Evolutionary conservation across 2,797 vertebrate species (phyloP).

Genomic region (Cebuella pygmaea): DNA sequence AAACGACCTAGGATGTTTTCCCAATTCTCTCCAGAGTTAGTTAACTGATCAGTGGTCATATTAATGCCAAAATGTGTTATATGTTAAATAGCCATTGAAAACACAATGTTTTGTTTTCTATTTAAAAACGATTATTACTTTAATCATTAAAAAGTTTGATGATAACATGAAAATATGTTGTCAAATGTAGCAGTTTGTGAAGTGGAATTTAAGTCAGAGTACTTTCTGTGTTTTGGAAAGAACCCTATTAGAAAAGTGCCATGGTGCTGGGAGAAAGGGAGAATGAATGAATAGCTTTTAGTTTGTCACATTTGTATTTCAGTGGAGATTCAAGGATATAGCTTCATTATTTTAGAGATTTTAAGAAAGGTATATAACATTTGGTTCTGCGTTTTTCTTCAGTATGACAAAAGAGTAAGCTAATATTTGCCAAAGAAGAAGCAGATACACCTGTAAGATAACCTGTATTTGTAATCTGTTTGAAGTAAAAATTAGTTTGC

Average conservation of each 20-base stretch:
- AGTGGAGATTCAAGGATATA: background rate
- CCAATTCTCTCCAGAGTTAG: background rate
- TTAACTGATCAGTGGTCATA: background rate
- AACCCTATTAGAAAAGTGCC: background rate
- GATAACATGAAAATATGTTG: background rate
- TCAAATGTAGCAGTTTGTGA: background rate
- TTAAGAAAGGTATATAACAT: background rate
- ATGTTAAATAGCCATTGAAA: background rate
- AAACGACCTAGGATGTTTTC: background rate
- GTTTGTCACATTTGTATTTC: conserved; percentile 54
- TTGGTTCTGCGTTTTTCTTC: conserved; percentile 34
- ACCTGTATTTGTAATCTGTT: background rate
- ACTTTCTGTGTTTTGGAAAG: background rate
- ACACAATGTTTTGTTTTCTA: background rate
- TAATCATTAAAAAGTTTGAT: background rate
- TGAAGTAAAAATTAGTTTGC: conserved; percentile 31
- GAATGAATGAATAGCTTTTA: background rate
- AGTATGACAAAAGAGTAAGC: conserved; percentile 2
- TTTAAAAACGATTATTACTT: background rate
- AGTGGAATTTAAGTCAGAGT: background rate
- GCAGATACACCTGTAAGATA: background rate
- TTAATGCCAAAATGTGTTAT: background rate
- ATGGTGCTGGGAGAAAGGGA: background rate
- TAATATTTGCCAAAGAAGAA: conserved; percentile 25
- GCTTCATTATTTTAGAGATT: background rate